Evolutionary conservation across 2,113 vertebrate species (phyloP).

Genomic region (cat (Felis catus)): F.catus_Fca126_mat1.0 CM031415.1:53273001-53273500

Average conservation of each 20-base stretch:
- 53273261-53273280: background rate
- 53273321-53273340: background rate
- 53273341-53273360: background rate
- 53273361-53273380: background rate
- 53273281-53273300: background rate
- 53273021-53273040: background rate
- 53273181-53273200: background rate
- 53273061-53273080: background rate
- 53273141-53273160: background rate
- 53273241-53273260: background rate
- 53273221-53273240: background rate
- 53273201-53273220: background rate
- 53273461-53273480: too few relatives aligned
- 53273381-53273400: background rate
- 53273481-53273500: too few relatives aligned
- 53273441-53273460: background rate
- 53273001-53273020: background rate
- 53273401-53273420: background rate
- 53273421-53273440: background rate
- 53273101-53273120: background rate
- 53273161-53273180: too few relatives aligned
- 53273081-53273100: background rate
- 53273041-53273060: background rate
- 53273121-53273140: background rate
- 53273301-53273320: background rate